Evolutionary conservation across 2,113 vertebrate species (phyloP), one percentile per base, ranked within the genome.

Genomic region (Oryzias woworae): DNA sequence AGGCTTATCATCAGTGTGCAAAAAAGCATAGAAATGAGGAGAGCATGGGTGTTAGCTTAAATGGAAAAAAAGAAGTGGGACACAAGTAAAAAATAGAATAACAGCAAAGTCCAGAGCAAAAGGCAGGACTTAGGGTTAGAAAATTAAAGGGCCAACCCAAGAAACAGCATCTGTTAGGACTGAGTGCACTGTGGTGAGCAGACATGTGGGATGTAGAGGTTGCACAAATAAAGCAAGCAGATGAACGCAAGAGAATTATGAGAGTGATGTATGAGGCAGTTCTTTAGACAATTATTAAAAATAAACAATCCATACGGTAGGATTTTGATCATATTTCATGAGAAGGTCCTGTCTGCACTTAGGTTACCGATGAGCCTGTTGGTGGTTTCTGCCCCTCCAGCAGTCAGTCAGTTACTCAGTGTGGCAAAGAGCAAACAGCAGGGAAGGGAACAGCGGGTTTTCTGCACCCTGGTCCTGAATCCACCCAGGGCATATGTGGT

Each of bases 61-160:
- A 54, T 22, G 16, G 51, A 26, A 58, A 47, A 54, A 46, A 59
- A 49, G 42, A 28, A 5, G 3, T 10, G 16, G 56, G 60, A 66
- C 46, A 45, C 67, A 58, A 75, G 81, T 75, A 80, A 85, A 78
- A 76, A 76, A 78, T 78, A 50, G 58, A 28, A 60, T 56, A 49
- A 72, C 66, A 62, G 51, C 26, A 45, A 58, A 71, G 70, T 41
- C 44, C 31, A 54, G 67, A 69, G 66, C 62, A 55, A 61, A 77
- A 54, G 70, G 58, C 62, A 71, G 75, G 55, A 59, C 60, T 74
- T 68, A 50, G 46, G 75, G 68, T 78, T 77, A 66, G 66, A 44
- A 81, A 88, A 84, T 87, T 53, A 83, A 73, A 76, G 80, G 75
- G 66, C 62, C 69, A 80, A 67, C 53, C 67, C 46, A 56, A 58